Evolutionary conservation across 1,140 invertebrate species (phyloP).

Genomic region (Zaprionus inermis): DNA sequence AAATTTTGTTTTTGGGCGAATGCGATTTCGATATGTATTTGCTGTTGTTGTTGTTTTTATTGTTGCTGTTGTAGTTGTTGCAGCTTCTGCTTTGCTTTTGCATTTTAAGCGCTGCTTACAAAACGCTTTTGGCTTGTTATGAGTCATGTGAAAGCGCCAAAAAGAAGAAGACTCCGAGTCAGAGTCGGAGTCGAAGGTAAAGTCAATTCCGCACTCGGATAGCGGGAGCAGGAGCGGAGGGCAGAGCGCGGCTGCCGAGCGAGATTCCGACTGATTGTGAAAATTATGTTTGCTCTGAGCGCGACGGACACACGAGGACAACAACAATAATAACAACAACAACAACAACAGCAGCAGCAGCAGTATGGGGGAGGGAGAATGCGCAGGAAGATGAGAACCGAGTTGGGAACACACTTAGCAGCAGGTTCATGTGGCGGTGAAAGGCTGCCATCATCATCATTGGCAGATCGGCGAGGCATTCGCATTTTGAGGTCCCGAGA

Average conservation of each 20-base stretch:
- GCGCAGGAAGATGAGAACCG: neutral
- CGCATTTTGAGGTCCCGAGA: constrained; percentile 40
- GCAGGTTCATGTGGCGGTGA: constrained; percentile 79
- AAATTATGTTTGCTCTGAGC: constrained; percentile 81
- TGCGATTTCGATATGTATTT: constrained; percentile 49
- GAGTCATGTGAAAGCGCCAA: constrained; percentile 79
- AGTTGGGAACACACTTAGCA: constrained; percentile 29
- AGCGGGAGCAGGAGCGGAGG: constrained; percentile 19
- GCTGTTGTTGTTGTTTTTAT: constrained; percentile 26
- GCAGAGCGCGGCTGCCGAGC: constrained; percentile 58
- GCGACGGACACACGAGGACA: constrained; percentile 49
- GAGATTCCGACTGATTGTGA: constrained; percentile 70
- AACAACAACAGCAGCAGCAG: too few species aligned
- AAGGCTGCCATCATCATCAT: constrained; percentile 74
- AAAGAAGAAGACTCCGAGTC: constrained; percentile 35
- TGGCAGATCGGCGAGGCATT: neutral
- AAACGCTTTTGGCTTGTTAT: constrained; percentile 73
- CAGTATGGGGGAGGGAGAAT: too few species aligned
- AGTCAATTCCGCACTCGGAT: neutral
- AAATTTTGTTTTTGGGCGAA: constrained; percentile 38
- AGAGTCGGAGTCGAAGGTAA: constrained; percentile 20
- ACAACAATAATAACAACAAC: constrained; percentile 13
- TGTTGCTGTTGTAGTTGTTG: constrained; percentile 32
- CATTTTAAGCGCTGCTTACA: constrained; percentile 62
- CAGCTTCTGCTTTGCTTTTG: constrained; percentile 57